These are phyloP conservation scores for Pantala flavescens DNA, from an alignment of 1,140 invertebrate species.

Conservation along the genomic window DNA sequence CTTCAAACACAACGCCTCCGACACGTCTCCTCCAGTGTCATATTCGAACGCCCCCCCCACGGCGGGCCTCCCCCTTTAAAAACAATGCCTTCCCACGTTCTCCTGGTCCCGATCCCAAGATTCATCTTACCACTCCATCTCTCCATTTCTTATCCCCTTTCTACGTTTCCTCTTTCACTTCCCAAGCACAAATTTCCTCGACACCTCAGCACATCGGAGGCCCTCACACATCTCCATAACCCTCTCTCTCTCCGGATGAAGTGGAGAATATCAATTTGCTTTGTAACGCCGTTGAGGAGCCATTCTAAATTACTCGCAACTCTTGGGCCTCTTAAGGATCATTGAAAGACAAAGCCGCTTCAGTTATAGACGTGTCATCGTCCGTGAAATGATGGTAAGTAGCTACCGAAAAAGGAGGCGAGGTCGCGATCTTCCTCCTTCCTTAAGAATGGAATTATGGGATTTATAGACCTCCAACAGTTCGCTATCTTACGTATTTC, in stretches of 20 bases:
- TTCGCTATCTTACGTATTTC: too few relatives aligned
- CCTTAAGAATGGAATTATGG: too few relatives aligned
- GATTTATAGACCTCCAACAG: too few relatives aligned
- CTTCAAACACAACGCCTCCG: background rate
- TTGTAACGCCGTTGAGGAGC: background rate
- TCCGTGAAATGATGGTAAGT: background rate
- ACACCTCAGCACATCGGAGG: background rate
- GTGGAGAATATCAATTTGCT: constrained; percentile 9
- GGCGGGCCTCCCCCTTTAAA: background rate
- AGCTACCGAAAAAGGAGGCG: background rate
- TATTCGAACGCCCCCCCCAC: background rate
- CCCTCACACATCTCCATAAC: background rate
- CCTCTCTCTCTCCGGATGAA: background rate
- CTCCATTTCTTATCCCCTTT: background rate
- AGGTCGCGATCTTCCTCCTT: too few relatives aligned
- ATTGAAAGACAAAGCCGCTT: constrained; percentile 5
- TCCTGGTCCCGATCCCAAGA: background rate
- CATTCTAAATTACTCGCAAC: constrained; percentile 6
- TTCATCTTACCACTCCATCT: background rate
- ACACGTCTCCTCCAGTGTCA: constrained; percentile 3
- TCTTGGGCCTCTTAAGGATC: constrained; percentile 4
- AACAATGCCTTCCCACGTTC: background rate
- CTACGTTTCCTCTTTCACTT: background rate
- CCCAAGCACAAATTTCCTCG: background rate
- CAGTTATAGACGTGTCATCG: background rate